These are phyloP conservation scores for Schlechtendalia chinensis DNA, from an alignment of 1,140 invertebrate species.

Conservation along the genomic window DNA sequence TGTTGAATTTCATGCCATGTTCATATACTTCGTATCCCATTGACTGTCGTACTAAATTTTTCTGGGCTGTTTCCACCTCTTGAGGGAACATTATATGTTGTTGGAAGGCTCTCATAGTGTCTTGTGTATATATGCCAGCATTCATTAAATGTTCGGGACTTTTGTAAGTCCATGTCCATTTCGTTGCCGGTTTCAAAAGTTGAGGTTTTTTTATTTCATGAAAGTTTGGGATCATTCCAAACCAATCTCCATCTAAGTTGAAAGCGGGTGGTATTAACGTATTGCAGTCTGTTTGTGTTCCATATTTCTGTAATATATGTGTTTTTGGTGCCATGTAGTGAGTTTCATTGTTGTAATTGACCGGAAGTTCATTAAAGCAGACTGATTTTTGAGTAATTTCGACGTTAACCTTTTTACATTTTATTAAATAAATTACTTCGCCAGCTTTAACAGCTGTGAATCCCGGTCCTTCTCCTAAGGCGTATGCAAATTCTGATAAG, in stretches of 20 bases:
- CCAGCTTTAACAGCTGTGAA: neutral
- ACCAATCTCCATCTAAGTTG: neutral
- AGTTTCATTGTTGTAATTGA: neutral
- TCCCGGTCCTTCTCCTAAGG: neutral
- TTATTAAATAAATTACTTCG: constrained; percentile 25
- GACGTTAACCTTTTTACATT: neutral
- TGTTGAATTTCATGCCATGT: neutral
- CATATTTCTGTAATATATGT: neutral
- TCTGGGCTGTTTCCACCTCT: neutral
- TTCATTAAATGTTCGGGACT: neutral
- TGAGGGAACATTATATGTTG: constrained; percentile 12
- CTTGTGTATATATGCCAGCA: neutral
- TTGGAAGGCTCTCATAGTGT: neutral
- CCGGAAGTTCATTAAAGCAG: neutral
- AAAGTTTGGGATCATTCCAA: neutral
- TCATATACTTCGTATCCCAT: neutral
- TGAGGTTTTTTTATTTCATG: neutral
- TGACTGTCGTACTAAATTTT: constrained; percentile 9
- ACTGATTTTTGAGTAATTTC: neutral
- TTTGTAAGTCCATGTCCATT: constrained; percentile 11
- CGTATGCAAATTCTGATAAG: neutral
- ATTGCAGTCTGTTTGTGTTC: neutral
- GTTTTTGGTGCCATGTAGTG: neutral
- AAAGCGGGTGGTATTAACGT: neutral
- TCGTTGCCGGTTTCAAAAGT: neutral